Conservation (phyloP, 2,797 vertebrate species). For the Sebastes umbrosus region DNA sequence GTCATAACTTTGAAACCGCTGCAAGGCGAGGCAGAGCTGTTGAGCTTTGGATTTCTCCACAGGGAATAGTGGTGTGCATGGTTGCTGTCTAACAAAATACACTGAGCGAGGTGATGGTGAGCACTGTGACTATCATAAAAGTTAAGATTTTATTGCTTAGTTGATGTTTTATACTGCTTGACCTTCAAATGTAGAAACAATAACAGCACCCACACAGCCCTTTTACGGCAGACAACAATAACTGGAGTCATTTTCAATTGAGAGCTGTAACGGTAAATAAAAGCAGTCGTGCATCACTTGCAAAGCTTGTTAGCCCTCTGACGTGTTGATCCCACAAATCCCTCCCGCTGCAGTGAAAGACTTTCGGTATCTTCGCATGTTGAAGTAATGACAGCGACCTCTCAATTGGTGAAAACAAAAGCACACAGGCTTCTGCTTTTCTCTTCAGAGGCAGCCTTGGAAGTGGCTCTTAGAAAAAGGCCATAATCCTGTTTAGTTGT, state of each 20-base stretch:
- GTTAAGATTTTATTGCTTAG: not conserved
- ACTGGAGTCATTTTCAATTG: not conserved
- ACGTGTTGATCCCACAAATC: not conserved
- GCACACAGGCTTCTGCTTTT: conserved; percentile 1
- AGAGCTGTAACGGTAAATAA: not conserved
- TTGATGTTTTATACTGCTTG: not conserved
- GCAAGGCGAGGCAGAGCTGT: not conserved
- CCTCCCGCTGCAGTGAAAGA: not conserved
- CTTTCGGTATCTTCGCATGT: not conserved
- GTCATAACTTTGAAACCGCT: not conserved
- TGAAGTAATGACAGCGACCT: not conserved
- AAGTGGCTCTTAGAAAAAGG: not conserved
- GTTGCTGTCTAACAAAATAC: not conserved
- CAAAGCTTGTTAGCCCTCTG: not conserved
- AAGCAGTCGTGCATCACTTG: not conserved
- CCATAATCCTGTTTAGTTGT: conserved; percentile 18
- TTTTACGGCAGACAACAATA: not conserved
- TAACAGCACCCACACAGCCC: not conserved
- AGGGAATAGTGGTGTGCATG: not conserved
- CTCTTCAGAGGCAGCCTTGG: not conserved
- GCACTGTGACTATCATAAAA: not conserved
- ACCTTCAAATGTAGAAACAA: not conserved
- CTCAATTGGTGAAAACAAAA: not conserved
- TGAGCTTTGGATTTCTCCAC: not conserved
- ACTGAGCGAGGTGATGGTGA: not conserved